A percentile compares a stretch with the other conserved stretches of the same genome.
phyloP scores from a whole-genome alignment of 2,797 vertebrate genomes.

The Sebastes baramenuke region DNA sequence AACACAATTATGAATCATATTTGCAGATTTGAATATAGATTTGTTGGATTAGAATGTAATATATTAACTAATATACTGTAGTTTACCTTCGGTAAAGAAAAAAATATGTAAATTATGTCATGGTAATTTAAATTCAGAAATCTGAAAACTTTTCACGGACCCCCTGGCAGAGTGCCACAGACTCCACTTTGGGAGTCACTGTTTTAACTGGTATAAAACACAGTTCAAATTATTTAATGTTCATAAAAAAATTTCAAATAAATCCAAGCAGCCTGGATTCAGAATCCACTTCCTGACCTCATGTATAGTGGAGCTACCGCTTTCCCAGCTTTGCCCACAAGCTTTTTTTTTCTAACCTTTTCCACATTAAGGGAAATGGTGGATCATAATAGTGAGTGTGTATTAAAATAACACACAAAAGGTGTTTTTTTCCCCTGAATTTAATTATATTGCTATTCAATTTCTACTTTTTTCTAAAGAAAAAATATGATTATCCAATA shows the following conservation, averaged over 20 bases:
- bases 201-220: background rate
- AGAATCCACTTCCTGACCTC: background rate
- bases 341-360: background rate
- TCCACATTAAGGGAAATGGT: conserved; percentile 2
- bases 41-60: too few relatives aligned
- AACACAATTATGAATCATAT: too few relatives aligned
- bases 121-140: too few relatives aligned
- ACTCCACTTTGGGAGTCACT: too few relatives aligned
- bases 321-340: too few relatives aligned
- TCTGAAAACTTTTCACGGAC: too few relatives aligned
- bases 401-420: background rate
- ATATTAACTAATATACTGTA: too few relatives aligned
- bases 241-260: background rate
- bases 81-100: too few relatives aligned
- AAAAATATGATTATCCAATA: background rate
- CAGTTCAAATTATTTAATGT: background rate
- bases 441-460: background rate
- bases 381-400: background rate
- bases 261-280: conserved; percentile 6
- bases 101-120: too few relatives aligned
- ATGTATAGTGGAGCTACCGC: background rate
- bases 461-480: background rate
- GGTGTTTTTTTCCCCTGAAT: background rate
- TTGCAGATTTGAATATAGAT: too few relatives aligned
- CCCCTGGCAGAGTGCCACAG: too few relatives aligned